Evolutionary conservation across 2,113 vertebrate species (phyloP).

Genomic region (Echinops telfairi): DNA sequence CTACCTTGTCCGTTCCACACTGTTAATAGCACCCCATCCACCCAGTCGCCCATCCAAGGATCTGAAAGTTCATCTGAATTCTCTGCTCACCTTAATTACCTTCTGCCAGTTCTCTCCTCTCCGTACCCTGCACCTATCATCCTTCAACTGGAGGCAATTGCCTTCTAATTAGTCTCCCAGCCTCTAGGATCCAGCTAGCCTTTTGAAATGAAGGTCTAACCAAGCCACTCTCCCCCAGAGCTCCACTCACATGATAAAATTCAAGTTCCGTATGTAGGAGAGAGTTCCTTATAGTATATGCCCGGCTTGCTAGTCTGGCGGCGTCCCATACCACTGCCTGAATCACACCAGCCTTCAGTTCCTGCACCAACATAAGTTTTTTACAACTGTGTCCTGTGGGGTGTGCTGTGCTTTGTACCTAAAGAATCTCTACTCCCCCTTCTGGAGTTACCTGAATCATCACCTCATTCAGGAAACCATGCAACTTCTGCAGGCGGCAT

Average conservation of each 20-base stretch:
- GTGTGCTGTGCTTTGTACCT: not conserved
- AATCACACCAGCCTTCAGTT: not conserved
- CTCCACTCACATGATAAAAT: not conserved
- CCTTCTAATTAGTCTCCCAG: not conserved
- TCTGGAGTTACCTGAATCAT: not conserved
- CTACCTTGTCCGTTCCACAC: not conserved
- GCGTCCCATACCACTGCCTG: not conserved
- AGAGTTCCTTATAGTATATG: not conserved
- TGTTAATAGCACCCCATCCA: not conserved
- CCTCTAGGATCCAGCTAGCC: not conserved
- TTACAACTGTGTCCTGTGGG: not conserved
- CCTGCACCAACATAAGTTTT: conserved; percentile 5
- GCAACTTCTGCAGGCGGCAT: not conserved
- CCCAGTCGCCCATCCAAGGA: not conserved
- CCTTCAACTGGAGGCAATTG: not conserved
- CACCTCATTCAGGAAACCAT: not conserved
- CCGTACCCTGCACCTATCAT: not conserved
- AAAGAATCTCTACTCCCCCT: not conserved
- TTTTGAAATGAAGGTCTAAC: conserved; percentile 25
- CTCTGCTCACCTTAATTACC: not conserved
- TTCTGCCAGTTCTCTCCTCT: not conserved
- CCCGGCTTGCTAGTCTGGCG: not conserved
- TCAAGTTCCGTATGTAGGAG: not conserved
- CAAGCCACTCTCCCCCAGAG: not conserved
- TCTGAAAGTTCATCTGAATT: not conserved